A percentile compares a stretch with the other conserved stretches of the same genome.
phyloP scores from a whole-genome alignment of 2,888 invertebrate genomes.

The Cantharis rufa region DNA sequence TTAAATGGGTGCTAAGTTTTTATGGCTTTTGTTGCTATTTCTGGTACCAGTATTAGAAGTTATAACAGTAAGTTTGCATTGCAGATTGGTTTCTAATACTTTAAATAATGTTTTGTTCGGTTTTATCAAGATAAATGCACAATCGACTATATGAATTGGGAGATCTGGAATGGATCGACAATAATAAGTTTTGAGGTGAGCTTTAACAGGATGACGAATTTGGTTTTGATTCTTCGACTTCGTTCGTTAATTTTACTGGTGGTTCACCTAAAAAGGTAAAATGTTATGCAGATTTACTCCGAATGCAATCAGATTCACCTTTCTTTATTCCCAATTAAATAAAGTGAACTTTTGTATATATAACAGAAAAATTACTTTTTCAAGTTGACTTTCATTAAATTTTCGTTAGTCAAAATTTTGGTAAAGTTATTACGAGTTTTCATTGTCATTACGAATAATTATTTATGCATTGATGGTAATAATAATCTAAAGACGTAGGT shows the following conservation, averaged over 20 bases:
- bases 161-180: neutral
- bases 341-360: no score
- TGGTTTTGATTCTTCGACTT: no score
- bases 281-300: no score
- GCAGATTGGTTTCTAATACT: neutral
- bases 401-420: neutral
- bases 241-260: no score
- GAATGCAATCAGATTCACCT: no score
- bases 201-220: no score
- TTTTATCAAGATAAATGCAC: neutral
- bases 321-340: no score
- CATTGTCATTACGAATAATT: neutral
- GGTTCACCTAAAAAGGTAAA: no score
- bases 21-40: neutral
- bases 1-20: neutral
- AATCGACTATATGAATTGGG: neutral
- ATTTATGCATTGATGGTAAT: neutral
- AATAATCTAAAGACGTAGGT: conserved; percentile 9
- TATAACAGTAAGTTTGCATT: neutral
- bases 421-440: neutral
- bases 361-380: no score
- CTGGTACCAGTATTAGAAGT: neutral
- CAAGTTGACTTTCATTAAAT: neutral
- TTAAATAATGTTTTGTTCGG: neutral
- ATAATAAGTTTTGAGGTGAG: no score